A percentile compares a stretch with the other conserved stretches of the same genome.
Evolutionary conservation across 2,888 invertebrate genomes (phyloP).

Genomic region (Petrophora chlorosata): DNA sequence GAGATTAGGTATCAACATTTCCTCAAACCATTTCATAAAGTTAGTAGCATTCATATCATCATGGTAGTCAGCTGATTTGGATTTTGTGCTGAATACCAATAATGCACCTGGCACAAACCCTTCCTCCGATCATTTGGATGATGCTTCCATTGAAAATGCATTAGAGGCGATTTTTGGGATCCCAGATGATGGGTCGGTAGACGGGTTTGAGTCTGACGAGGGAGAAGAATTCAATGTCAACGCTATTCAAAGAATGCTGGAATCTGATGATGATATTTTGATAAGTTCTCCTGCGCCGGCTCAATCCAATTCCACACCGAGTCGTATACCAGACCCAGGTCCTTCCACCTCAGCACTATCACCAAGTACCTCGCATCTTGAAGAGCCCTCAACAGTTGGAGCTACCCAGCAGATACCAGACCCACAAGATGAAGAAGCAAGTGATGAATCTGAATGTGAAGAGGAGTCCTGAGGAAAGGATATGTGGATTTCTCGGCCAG

Average conservation of each 20-base stretch:
- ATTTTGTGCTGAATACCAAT: background rate
- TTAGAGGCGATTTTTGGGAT: background rate
- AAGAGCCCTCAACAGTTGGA: too few species aligned
- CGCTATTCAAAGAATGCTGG: too few species aligned
- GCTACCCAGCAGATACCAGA: background rate
- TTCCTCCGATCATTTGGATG: too few species aligned
- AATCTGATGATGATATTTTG: too few species aligned
- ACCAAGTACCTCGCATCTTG: too few species aligned
- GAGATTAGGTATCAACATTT: slow-evolving; percentile 6
- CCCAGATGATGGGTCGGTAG: background rate
- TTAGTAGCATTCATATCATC: background rate
- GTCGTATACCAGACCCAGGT: background rate
- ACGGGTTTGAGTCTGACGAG: background rate
- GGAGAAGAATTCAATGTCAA: too few species aligned
- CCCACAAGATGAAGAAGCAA: background rate
- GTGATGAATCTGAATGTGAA: slow-evolving; percentile 10
- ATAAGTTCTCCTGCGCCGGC: background rate
- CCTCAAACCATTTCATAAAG: slow-evolving; percentile 1
- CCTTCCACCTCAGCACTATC: too few species aligned
- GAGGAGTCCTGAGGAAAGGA: slow-evolving; percentile 5
- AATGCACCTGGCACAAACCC: too few species aligned
- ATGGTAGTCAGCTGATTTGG: slow-evolving; percentile 1
- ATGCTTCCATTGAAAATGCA: too few species aligned
- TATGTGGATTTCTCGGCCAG: slow-evolving; percentile 14
- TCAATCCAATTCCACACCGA: background rate